Evolutionary conservation across 2,797 vertebrate species (phyloP).

Genomic region (Pteropus rufus): DNA sequence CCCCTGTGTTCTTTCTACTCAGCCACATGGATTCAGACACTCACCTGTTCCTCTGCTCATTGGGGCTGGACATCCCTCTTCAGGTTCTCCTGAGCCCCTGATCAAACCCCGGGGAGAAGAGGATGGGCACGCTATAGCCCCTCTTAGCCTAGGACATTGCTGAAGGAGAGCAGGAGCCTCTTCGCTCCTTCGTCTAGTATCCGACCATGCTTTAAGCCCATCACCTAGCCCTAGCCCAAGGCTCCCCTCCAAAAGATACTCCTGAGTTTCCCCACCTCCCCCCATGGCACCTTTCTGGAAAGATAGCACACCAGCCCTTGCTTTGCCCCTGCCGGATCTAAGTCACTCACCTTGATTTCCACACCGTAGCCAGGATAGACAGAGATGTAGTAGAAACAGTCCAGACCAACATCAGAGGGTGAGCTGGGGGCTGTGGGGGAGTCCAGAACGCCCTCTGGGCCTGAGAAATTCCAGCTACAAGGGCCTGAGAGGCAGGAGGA

Average conservation of each 20-base stretch:
- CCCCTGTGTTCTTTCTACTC: not conserved
- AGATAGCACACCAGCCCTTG: not conserved
- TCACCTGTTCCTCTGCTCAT: not conserved
- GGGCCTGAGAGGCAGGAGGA: slow-evolving; percentile 81
- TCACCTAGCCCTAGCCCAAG: not conserved
- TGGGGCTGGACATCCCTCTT: not conserved
- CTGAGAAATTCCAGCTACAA: slow-evolving; percentile 91
- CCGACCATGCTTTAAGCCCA: not conserved
- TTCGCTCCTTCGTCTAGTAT: not conserved
- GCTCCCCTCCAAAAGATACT: not conserved
- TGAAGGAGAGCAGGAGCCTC: not conserved
- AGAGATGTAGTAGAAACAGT: slow-evolving; percentile 92
- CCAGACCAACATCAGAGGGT: slow-evolving; percentile 82
- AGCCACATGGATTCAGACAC: not conserved
- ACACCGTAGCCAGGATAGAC: slow-evolving; percentile 94
- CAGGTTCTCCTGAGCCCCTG: not conserved
- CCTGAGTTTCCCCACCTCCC: not conserved
- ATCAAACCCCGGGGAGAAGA: not conserved
- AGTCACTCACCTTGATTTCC: slow-evolving; percentile 92
- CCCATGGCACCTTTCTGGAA: not conserved
- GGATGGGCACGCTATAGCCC: too few relatives aligned
- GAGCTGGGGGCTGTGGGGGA: slow-evolving; percentile 83
- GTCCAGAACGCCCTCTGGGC: slow-evolving; percentile 90
- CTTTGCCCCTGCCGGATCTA: not conserved
- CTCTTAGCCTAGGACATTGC: not conserved